Conservation (phyloP, 2,113 vertebrate genomes). For the Eulemur macaco region DNA sequence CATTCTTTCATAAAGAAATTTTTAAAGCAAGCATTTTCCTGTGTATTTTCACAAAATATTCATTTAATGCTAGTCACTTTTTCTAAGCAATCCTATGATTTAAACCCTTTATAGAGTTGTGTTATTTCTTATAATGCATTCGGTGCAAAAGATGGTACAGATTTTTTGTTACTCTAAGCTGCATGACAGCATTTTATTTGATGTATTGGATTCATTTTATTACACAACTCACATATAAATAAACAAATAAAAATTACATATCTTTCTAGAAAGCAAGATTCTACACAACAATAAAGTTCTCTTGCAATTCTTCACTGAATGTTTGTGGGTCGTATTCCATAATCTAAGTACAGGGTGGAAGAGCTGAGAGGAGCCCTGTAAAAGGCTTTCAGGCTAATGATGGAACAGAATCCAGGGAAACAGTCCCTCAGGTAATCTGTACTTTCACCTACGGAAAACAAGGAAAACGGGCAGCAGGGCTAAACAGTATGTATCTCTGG, state of each 20-base stretch:
- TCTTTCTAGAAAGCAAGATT: background rate
- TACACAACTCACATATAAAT: background rate
- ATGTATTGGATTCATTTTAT: background rate
- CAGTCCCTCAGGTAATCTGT: fast-evolving
- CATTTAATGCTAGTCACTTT: background rate
- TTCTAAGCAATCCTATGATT: background rate
- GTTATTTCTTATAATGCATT: background rate
- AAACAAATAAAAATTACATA: background rate
- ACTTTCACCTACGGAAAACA: background rate
- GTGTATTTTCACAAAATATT: background rate
- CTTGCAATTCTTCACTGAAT: background rate
- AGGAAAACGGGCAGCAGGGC: background rate
- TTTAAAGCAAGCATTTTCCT: background rate
- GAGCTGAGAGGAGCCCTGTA: background rate
- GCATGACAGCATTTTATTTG: background rate
- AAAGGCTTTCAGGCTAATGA: background rate
- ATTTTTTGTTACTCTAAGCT: background rate
- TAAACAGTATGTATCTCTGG: background rate
- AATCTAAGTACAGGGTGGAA: background rate
- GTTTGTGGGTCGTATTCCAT: too few species aligned
- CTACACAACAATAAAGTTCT: background rate
- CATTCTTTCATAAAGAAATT: background rate
- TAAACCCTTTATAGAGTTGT: background rate
- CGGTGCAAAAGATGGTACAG: background rate
- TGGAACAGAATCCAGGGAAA: background rate